A percentile compares a stretch with the other conserved stretches of the same genome.
phyloP scores from a whole-genome alignment of 35 echinoderm and acorn worm species.

The Ptychodera flava region DNA sequence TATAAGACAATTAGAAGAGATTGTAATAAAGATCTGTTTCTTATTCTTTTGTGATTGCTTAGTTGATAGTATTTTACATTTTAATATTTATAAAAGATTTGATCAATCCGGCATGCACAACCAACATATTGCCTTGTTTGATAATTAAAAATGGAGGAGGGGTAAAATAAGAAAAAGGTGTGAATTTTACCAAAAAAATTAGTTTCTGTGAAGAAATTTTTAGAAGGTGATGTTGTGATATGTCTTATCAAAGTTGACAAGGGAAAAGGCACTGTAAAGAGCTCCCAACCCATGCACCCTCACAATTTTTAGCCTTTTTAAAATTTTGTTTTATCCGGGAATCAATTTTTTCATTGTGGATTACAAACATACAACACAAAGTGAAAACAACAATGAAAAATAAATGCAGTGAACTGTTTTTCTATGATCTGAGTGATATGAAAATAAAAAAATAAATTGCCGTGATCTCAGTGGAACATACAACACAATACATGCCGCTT shows the following conservation, averaged over 20 bases:
- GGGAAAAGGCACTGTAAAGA: too few species aligned
- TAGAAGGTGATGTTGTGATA: too few species aligned
- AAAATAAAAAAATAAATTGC: neutral
- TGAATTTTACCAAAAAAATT: too few species aligned
- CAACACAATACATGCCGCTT: neutral
- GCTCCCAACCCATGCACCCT: too few species aligned
- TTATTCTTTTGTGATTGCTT: neutral
- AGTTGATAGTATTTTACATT: neutral
- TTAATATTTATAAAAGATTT: neutral
- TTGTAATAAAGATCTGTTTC: neutral
- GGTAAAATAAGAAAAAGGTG: too few species aligned
- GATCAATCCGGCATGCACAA: neutral
- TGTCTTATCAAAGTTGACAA: too few species aligned
- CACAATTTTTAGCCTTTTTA: too few species aligned
- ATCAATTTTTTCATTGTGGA: neutral
- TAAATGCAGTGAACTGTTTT: neutral
- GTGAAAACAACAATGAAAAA: neutral
- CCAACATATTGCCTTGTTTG: neutral
- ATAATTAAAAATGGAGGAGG: too few species aligned
- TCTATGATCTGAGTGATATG: neutral
- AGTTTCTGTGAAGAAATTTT: too few species aligned
- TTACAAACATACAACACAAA: neutral
- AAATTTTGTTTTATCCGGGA: neutral
- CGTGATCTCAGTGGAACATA: neutral
- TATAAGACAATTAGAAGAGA: neutral